Evolutionary conservation across 2,888 invertebrate species (phyloP).

Genomic region (Orthonevra nobilis): DNA sequence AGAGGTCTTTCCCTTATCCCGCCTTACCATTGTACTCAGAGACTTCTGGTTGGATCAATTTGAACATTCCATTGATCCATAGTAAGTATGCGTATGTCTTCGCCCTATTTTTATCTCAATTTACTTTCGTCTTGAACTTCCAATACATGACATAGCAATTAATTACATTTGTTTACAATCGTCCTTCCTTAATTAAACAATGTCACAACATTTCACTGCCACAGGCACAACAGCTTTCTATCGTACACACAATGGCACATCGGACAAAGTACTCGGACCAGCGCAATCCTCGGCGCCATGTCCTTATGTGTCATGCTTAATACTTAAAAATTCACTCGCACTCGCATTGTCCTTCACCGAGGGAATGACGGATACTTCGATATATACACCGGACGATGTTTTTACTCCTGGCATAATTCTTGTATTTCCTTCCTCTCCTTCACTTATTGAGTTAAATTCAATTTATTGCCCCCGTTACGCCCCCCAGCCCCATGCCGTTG

Average conservation of each 20-base stretch:
- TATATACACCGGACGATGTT: too few relatives aligned
- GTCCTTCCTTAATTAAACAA: constrained; percentile 64
- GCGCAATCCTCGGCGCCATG: not conserved
- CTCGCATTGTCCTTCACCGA: too few relatives aligned
- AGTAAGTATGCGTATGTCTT: too few relatives aligned
- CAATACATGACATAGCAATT: constrained; percentile 61
- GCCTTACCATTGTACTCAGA: too few relatives aligned
- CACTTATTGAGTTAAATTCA: constrained; percentile 60
- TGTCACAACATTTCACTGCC: constrained; percentile 62
- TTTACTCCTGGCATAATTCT: constrained; percentile 48
- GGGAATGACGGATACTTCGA: too few relatives aligned
- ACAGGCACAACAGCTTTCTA: constrained; percentile 57
- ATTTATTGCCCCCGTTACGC: constrained; percentile 45
- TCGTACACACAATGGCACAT: constrained; percentile 9
- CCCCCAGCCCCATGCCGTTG: not conserved
- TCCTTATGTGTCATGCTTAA: constrained; percentile 45
- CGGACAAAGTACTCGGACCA: not conserved
- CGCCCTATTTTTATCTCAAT: constrained; percentile 1
- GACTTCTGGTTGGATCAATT: too few relatives aligned
- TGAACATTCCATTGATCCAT: too few relatives aligned
- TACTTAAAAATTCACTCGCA: constrained; percentile 54
- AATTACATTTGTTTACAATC: constrained; percentile 66
- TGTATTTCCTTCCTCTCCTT: constrained; percentile 44
- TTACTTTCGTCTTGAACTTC: constrained; percentile 30
- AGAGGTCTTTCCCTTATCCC: too few relatives aligned